These are phyloP conservation scores for Campoplex capitator DNA, from an alignment of 2,888 invertebrate species.

Conservation along the genomic window DNA sequence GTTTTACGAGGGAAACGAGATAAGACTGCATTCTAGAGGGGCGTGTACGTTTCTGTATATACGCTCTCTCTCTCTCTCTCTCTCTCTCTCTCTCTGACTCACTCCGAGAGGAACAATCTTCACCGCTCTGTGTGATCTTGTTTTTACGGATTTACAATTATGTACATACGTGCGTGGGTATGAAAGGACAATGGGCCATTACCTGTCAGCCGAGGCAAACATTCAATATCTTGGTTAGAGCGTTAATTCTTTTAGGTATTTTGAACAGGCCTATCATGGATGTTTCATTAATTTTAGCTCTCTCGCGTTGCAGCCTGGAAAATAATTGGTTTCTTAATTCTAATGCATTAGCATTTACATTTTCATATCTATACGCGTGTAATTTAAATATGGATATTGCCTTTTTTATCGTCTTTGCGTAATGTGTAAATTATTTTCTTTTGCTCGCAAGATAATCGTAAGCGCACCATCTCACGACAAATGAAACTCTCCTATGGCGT, in stretches of 20 bases:
- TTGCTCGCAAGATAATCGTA: constrained; percentile 56
- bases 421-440: constrained; percentile 66
- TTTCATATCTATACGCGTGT: background rate
- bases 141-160: constrained; percentile 35
- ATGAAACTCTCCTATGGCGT: constrained; percentile 43
- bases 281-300: constrained; percentile 2
- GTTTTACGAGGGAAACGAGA: constrained; percentile 70
- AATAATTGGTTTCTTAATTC: constrained; percentile 4
- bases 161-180: constrained; percentile 28
- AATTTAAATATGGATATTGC: background rate
- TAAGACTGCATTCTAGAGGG: constrained; percentile 66
- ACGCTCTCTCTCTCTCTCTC: constrained; percentile 15
- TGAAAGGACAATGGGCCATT: constrained; percentile 42
- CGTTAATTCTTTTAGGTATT: background rate
- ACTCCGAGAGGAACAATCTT: constrained; percentile 50
- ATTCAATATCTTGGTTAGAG: constrained; percentile 16
- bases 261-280: background rate
- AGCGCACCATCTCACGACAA: constrained; percentile 57
- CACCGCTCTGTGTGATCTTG: constrained; percentile 18
- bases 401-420: constrained; percentile 40
- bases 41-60: constrained; percentile 48
- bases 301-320: background rate
- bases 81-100: background rate
- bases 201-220: constrained; percentile 26
- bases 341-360: background rate